These are phyloP conservation scores for Metopolophium dirhodum DNA, from an alignment of 1,140 invertebrate genomes.

Conservation along the genomic window DNA sequence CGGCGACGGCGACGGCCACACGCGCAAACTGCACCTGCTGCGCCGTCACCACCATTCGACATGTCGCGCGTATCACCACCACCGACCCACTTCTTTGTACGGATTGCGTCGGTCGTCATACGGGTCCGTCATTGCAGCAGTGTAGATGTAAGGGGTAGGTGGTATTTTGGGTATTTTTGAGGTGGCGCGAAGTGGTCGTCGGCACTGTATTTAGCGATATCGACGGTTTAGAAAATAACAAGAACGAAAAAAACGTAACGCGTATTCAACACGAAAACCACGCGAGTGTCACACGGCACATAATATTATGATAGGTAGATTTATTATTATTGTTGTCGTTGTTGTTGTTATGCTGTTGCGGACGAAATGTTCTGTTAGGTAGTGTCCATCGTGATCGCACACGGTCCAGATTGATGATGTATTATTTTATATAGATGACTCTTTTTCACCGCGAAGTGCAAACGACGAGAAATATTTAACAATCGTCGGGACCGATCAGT, in stretches of 20 bases:
- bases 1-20: neutral
- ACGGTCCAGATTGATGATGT: neutral
- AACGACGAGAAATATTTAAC: neutral
- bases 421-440: neutral
- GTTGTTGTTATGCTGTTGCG: neutral
- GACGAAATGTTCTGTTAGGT: slow-evolving; percentile 38
- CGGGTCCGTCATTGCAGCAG: slow-evolving; percentile 26
- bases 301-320: no score
- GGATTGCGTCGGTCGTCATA: slow-evolving; percentile 35
- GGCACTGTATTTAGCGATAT: neutral
- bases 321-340: neutral
- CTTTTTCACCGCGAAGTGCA: neutral
- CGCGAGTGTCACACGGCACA: neutral
- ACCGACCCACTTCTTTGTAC: slow-evolving; percentile 35
- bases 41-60: slow-evolving; percentile 39
- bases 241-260: neutral
- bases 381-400: slow-evolving; percentile 46
- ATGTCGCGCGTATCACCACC: slow-evolving; percentile 52
- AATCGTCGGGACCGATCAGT: neutral
- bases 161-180: neutral
- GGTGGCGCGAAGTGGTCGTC: neutral
- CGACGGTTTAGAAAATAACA: neutral
- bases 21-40: neutral
- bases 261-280: no score
- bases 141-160: neutral